Evolutionary conservation across 1,140 invertebrate genomes (phyloP).

Genomic region (Brachionus koreanus): DNA sequence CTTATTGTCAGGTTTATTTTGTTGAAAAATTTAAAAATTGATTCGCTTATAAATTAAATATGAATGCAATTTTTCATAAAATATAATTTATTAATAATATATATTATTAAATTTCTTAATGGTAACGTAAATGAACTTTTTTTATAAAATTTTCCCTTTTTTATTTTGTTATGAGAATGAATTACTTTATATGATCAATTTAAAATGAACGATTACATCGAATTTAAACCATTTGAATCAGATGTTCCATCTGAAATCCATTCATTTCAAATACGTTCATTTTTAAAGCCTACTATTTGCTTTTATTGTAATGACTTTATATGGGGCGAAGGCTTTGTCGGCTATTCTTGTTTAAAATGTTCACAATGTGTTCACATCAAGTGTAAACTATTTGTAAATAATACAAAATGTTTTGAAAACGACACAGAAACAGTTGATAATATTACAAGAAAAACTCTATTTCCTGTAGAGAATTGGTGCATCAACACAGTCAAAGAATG

Average conservation of each 20-base stretch:
- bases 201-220: background rate
- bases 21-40: too few relatives aligned
- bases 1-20: too few relatives aligned
- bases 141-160: background rate
- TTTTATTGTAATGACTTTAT: slow-evolving; percentile 9
- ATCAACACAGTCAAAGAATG: slow-evolving; percentile 30
- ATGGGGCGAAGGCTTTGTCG: slow-evolving; percentile 35
- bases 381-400: slow-evolving; percentile 4
- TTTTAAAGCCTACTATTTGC: slow-evolving; percentile 4
- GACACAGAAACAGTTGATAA: background rate
- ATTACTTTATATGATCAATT: background rate
- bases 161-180: background rate
- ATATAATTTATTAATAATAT: background rate
- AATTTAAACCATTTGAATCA: background rate
- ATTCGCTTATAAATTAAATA: too few relatives aligned
- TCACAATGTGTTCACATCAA: slow-evolving; percentile 10
- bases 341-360: slow-evolving; percentile 28
- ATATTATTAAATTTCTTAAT: background rate
- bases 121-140: background rate
- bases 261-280: slow-evolving; percentile 31
- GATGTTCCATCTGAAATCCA: background rate
- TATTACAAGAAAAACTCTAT: background rate
- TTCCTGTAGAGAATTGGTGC: slow-evolving; percentile 9
- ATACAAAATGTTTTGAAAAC: background rate
- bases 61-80: too few relatives aligned